These are phyloP conservation scores for Agrotis clavis DNA, from an alignment of 2,888 invertebrate species.

Conservation along the genomic window DNA sequence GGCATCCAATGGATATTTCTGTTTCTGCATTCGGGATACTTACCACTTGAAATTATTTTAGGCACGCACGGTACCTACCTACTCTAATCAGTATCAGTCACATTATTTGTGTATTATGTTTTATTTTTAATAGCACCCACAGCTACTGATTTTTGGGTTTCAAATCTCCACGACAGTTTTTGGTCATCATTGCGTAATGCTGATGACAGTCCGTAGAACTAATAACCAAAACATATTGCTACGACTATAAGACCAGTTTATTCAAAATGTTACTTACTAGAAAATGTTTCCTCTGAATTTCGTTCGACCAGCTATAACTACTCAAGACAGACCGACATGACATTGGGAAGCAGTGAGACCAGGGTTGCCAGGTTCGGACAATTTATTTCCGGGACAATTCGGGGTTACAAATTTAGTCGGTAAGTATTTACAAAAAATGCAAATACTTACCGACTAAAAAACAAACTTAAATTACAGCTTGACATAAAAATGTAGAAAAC, in stretches of 20 bases:
- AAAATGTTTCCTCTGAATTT: background rate
- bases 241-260: too few relatives aligned
- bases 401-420: too few relatives aligned
- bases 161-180: background rate
- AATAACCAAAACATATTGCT: background rate
- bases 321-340: too few relatives aligned
- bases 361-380: too few relatives aligned
- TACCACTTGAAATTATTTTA: background rate
- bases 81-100: background rate
- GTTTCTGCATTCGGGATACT: constrained; percentile 17
- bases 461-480: too few relatives aligned
- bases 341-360: too few relatives aligned
- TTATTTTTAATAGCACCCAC: background rate
- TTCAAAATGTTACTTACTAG: too few relatives aligned
- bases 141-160: background rate
- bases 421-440: too few relatives aligned
- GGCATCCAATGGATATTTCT: constrained; percentile 35
- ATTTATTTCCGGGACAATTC: too few relatives aligned
- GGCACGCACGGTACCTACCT: background rate
- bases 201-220: background rate
- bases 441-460: too few relatives aligned
- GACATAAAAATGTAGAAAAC: too few relatives aligned
- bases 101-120: background rate
- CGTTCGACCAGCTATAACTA: too few relatives aligned
- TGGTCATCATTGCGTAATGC: background rate